Base-by-base conservation (phyloP, 2,113 vertebrate species). In the Progne subis region DNA sequence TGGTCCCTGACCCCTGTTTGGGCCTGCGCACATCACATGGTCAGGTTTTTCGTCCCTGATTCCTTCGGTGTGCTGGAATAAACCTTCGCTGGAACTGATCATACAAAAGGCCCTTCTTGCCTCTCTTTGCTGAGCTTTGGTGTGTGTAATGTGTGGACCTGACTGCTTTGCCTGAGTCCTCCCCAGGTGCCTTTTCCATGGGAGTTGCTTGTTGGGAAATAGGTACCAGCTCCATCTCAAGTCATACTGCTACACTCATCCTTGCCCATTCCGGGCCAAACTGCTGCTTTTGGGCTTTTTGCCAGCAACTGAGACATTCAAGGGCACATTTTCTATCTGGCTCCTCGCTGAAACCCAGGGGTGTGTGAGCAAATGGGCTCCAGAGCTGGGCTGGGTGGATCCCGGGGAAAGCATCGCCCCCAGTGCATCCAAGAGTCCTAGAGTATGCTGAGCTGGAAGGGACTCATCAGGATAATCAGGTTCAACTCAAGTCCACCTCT, bases 391-490 rank as follows among this genome's bases (percentile, higher is more conserved):
- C 21, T 19, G 49, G 18, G 18, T 10, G 12, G 11, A 31, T 8
- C 19, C 24, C 0, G 0, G 3, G 1, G 4, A 3, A 31, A 47
- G 14, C 3, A 0, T 59, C 4, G 0, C 12, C 8, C 26, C 18
- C 0, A 0, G 2, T 49, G 31, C 11, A 8, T 23, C 46, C 44
- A 14, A 18, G 53, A 44, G 8, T 26, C 37, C 18, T 4, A 5
- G 72, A 46, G 15, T 14, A 4, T 44, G 32, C 63, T 44, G 37
- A 43, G 44, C 61, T 76, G 61, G 31, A 68, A 39, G 32, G 63
- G 8, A 15, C 21, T 15, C 32, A 28, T 32, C 55, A 32, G 46
- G 14, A 46, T 32, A 34, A 44, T 3, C 23, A 12, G 5, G 8
- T 14, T 28, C 21, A 60, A 3, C 31, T 86, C 25, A 14, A 50